Evolutionary conservation across 2,888 invertebrate genomes (phyloP).

Genomic region (Geophilus truncorum): DNA sequence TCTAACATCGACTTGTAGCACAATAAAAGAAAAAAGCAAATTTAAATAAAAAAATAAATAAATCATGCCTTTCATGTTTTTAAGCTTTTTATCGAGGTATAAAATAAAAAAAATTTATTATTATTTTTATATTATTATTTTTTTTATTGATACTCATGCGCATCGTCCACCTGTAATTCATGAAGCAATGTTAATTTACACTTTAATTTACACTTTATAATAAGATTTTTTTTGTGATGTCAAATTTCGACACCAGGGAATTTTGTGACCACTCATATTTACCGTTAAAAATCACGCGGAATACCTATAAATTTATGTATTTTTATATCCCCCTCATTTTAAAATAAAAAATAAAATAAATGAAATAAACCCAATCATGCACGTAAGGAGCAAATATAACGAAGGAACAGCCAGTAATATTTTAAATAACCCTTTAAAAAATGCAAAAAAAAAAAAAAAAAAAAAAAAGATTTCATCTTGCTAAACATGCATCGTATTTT

Average conservation of each 20-base stretch:
- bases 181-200: not conserved
- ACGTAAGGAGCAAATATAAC: no score
- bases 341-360: not conserved
- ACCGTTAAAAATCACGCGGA: not conserved
- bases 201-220: not conserved
- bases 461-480: not conserved
- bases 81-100: no score
- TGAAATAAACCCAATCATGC: not conserved
- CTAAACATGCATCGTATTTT: not conserved
- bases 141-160: not conserved
- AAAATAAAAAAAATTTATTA: no score
- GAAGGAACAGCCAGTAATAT: slow-evolving; percentile 13
- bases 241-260: no score
- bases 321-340: not conserved
- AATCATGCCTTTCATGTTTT: not conserved
- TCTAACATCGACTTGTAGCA: slow-evolving; percentile 9
- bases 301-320: not conserved
- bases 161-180: not conserved
- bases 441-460: not conserved
- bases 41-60: not conserved
- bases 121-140: not conserved
- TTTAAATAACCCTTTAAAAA: not conserved
- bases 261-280: not conserved
- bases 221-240: no score
- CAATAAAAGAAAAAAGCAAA: not conserved